These are phyloP conservation scores for Globodera rostochiensis DNA, from an alignment of 1,140 invertebrate species.

Conservation along the genomic window DNA sequence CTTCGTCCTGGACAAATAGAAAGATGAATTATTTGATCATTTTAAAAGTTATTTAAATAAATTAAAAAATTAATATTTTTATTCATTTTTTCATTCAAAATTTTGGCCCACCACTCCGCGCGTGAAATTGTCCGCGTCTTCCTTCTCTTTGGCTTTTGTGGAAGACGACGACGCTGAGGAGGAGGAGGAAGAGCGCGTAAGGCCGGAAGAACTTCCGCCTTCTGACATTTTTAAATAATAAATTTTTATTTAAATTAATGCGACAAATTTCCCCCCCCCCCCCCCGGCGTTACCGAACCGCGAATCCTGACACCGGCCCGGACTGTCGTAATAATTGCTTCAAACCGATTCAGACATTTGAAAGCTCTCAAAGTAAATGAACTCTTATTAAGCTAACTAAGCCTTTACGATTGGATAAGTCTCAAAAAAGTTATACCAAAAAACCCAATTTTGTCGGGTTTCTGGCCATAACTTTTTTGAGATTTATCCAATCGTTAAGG, in stretches of 20 bases:
- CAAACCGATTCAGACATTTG: too few relatives aligned
- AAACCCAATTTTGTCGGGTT: too few relatives aligned
- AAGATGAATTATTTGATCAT: slow-evolving; percentile 22
- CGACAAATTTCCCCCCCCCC: neutral
- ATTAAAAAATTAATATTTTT: neutral
- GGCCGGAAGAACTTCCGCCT: slow-evolving; percentile 5
- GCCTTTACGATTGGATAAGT: too few relatives aligned
- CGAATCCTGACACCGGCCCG: too few relatives aligned
- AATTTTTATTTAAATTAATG: slow-evolving; percentile 3
- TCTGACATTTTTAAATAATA: neutral
- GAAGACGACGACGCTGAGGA: slow-evolving; percentile 17
- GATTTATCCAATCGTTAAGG: too few relatives aligned
- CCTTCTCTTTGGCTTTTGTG: slow-evolving; percentile 31
- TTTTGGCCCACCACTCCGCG: slow-evolving; percentile 35
- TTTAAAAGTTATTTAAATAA: slow-evolving; percentile 21
- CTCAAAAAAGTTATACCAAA: too few relatives aligned
- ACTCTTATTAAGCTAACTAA: too few relatives aligned
- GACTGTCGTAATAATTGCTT: too few relatives aligned
- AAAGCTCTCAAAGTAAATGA: too few relatives aligned
- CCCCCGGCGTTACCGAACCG: too few relatives aligned
- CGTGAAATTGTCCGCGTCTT: slow-evolving; percentile 42
- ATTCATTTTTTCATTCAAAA: neutral
- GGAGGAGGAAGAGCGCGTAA: neutral
- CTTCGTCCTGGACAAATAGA: slow-evolving; percentile 55
- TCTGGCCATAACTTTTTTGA: too few relatives aligned